Conservation (phyloP, 2,797 vertebrate genomes). For the Gymnopithys bicolor region DNA sequence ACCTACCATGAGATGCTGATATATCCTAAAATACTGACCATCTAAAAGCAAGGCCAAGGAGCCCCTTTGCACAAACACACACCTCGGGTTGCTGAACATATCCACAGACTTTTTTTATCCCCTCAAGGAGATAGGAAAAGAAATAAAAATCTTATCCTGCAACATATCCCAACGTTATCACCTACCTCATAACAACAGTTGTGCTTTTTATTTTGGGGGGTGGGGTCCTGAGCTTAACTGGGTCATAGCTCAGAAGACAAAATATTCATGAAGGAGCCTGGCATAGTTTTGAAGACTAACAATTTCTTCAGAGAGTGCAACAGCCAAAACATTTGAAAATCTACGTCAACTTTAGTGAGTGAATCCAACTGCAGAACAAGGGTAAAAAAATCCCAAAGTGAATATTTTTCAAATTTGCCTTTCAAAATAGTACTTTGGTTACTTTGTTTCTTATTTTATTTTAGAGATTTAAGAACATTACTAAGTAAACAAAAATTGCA, state of each 20-base stretch:
- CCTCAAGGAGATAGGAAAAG: neutral
- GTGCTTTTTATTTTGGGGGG: neutral
- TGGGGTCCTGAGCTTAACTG: neutral
- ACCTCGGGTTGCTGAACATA: neutral
- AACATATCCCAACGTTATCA: accelerated
- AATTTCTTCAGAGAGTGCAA: neutral
- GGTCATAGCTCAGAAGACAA: neutral
- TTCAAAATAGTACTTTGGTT: neutral
- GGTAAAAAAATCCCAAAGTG: neutral
- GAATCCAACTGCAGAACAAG: neutral
- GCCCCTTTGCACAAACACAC: neutral
- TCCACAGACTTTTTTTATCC: neutral
- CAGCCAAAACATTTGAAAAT: neutral
- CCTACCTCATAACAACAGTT: neutral
- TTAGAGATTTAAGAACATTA: neutral
- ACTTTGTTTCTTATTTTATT: neutral
- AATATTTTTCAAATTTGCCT: neutral
- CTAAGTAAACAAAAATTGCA: neutral
- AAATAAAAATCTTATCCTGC: neutral
- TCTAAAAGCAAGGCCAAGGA: neutral
- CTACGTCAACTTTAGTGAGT: neutral
- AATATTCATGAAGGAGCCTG: neutral
- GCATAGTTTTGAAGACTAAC: neutral
- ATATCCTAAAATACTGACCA: neutral
- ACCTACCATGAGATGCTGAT: accelerated